Evolutionary conservation across 2,888 invertebrate species (phyloP).

Genomic region (Cephus pygmeus): DNA sequence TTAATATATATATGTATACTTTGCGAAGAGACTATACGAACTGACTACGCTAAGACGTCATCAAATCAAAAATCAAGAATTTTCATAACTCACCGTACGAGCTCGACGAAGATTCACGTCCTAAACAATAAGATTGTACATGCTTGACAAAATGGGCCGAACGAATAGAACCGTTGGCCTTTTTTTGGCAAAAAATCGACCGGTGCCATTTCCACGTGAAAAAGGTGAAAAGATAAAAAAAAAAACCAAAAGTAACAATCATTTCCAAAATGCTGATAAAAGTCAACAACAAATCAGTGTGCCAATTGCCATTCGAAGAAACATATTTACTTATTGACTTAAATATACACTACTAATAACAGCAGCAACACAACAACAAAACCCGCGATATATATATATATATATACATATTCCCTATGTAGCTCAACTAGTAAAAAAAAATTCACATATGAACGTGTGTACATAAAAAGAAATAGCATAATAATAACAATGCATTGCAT

Average conservation of each 20-base stretch:
- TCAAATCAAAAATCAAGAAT: slow-evolving; percentile 1
- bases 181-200: slow-evolving; percentile 6
- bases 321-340: not conserved
- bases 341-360: not conserved
- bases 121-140: not conserved
- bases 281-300: not conserved
- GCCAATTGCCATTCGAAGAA: not conserved
- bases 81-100: not conserved
- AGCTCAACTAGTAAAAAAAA: not conserved
- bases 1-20: not conserved
- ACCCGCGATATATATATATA: not conserved
- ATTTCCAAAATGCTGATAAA: not conserved
- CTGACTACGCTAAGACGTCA: slow-evolving; percentile 8
- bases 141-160: not conserved
- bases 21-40: slow-evolving; percentile 7
- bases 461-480: slow-evolving; percentile 14
- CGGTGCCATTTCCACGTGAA: slow-evolving; percentile 8
- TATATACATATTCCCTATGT: not conserved
- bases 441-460: slow-evolving; percentile 18
- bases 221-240: slow-evolving; percentile 5
- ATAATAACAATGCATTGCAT: not conserved
- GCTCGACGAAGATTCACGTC: not conserved
- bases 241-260: not conserved
- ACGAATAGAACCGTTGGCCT: not conserved
- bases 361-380: not conserved